These are phyloP conservation scores for Porites australiensis DNA, from an alignment of 64 coral and sea anemone species.

Conservation along the genomic window DNA sequence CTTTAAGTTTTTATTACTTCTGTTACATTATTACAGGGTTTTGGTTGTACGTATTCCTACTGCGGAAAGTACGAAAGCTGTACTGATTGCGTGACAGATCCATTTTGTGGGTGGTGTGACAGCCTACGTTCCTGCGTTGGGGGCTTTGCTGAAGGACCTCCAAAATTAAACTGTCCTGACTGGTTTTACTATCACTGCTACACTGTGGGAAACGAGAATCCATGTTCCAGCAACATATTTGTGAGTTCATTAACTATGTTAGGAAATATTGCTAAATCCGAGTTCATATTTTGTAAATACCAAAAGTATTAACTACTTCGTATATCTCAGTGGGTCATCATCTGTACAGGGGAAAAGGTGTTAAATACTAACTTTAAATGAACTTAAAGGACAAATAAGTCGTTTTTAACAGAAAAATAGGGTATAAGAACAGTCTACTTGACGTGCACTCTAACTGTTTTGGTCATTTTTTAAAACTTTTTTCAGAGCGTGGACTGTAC, in stretches of 20 bases:
- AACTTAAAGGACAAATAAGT: too few relatives aligned
- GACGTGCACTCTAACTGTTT: too few relatives aligned
- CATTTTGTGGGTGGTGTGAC: conserved; percentile 81
- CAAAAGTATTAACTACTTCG: too few relatives aligned
- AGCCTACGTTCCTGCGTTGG: conserved; percentile 42
- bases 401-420: too few relatives aligned
- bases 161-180: conserved; percentile 51
- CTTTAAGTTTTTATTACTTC: too few relatives aligned
- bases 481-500: conserved; percentile 56
- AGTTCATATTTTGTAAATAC: too few relatives aligned
- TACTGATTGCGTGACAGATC: conserved; percentile 49
- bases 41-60: conserved; percentile 68
- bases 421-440: too few relatives aligned
- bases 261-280: background rate
- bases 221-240: conserved; percentile 56
- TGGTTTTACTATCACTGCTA: conserved; percentile 85
- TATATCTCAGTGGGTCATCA: too few relatives aligned
- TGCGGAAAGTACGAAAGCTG: conserved; percentile 67
- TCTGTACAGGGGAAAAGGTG: too few relatives aligned
- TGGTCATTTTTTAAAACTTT: too few relatives aligned
- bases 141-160: conserved; percentile 27
- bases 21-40: conserved; percentile 21
- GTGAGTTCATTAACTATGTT: background rate
- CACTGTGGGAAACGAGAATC: conserved; percentile 57
- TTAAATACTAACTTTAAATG: too few relatives aligned